A percentile compares a stretch with the other conserved stretches of the same genome.
phyloP scores from a whole-genome alignment of 1,140 invertebrate genomes.

The Hyposmocoma kahamanoa region DNA sequence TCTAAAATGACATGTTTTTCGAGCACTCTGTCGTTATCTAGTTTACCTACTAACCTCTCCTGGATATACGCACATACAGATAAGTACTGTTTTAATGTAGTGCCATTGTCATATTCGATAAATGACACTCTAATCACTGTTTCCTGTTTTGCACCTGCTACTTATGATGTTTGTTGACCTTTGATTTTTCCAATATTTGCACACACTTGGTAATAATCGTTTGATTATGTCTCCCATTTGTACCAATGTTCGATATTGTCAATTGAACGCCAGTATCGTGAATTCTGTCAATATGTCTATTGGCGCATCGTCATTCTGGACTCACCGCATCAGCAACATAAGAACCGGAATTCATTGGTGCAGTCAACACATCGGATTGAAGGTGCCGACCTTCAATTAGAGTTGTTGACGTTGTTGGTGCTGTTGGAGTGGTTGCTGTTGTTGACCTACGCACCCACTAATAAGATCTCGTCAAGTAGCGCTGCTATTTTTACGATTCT shows the following conservation, averaged over 20 bases:
- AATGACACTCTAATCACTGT: conserved; percentile 25
- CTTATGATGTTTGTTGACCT: conserved; percentile 11
- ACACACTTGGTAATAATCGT: no score
- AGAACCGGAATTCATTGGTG: conserved; percentile 29
- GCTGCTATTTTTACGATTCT: conserved; percentile 45
- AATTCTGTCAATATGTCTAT: conserved; percentile 21
- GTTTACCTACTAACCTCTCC: conserved; percentile 49
- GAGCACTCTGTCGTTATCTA: conserved; percentile 34
- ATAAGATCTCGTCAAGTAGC: conserved; percentile 41
- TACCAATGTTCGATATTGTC: conserved; percentile 11
- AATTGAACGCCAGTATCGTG: conserved; percentile 6
- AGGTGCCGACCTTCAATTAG: conserved; percentile 48
- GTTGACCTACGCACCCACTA: conserved; percentile 39
- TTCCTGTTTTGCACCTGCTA: conserved; percentile 26
- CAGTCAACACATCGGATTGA: conserved; percentile 38
- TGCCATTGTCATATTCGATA: conserved; percentile 14
- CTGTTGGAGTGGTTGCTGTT: no score
- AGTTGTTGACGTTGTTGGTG: no score
- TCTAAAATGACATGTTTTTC: conserved; percentile 27
- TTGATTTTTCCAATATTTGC: not conserved
- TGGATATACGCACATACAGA: conserved; percentile 25
- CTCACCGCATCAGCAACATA: conserved; percentile 25
- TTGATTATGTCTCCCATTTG: conserved; percentile 6
- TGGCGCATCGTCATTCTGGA: conserved; percentile 37
- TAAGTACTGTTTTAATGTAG: conserved; percentile 33